These are phyloP conservation scores for Drosophila paramelanica DNA, from an alignment of 2,888 invertebrate species.

Conservation along the genomic window DNA sequence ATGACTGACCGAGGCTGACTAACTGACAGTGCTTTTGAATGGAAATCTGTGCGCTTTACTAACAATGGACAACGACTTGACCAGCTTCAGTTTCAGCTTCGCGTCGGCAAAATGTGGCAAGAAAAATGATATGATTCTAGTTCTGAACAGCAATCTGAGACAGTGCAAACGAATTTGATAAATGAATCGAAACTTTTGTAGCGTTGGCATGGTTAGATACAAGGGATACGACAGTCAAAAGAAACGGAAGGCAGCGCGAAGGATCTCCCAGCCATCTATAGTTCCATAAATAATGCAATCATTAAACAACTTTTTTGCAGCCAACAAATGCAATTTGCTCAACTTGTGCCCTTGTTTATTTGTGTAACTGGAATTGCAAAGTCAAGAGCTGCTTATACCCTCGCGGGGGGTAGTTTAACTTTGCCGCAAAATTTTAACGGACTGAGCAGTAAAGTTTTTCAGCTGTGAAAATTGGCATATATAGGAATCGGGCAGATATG, in stretches of 20 bases:
- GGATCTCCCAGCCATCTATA: conserved; percentile 14
- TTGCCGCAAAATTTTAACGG: background rate
- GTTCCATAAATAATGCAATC: conserved; percentile 47
- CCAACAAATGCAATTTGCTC: conserved; percentile 40
- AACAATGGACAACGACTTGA: conserved; percentile 43
- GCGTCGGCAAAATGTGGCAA: conserved; percentile 47
- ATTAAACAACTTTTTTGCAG: conserved; percentile 47
- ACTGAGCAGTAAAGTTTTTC: too few species aligned
- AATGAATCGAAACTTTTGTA: conserved; percentile 50
- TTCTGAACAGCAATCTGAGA: conserved; percentile 5
- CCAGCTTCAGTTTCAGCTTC: conserved; percentile 26
- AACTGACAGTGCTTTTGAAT: conserved; percentile 32
- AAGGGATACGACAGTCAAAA: background rate
- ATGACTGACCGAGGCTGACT: conserved; percentile 21
- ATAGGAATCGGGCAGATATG: too few species aligned
- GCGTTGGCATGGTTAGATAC: conserved; percentile 8
- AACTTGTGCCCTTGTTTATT: conserved; percentile 16
- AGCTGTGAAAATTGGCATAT: too few species aligned
- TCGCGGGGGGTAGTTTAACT: conserved; percentile 1
- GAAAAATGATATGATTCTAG: conserved; percentile 65
- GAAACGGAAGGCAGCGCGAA: background rate
- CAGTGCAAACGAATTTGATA: conserved; percentile 64
- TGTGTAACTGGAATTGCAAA: conserved; percentile 11
- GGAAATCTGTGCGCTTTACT: conserved; percentile 56
- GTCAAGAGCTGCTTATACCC: conserved; percentile 14